Base-by-base conservation (phyloP, 2,113 vertebrate species). In the Nettapus auritus region DNA sequence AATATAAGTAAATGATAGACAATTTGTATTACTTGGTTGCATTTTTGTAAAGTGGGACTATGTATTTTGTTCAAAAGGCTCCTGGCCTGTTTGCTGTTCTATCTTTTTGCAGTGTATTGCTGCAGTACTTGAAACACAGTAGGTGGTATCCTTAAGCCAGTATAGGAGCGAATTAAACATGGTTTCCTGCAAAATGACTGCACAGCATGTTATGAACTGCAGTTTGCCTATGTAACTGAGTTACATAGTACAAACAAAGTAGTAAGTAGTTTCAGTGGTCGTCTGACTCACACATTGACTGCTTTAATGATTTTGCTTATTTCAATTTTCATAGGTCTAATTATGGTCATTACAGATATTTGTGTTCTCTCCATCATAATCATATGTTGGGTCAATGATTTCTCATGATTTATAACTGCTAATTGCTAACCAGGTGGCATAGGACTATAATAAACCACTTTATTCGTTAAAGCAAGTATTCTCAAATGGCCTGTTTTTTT, bases 321-420 rank as follows among this genome's bases (percentile, higher is more conserved):
- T 95, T 93, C 77, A 87, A 74, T 71, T 86, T 94, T 59, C 48
- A 19, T 23, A 73, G 64, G 60, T 55, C 52, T 92, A 75, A 93
- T 94, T 82, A 71, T 28, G n/a, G 46, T 3, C 40, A 80, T 90
- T 92, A 81, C 4, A 12, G 36, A 31, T 48, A 88, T 84, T 53
- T 88, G 55, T 4, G 15, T 91, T 79, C 59, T 82, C 59, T 93
- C 86, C 31, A 63, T 66, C 57, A 48, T 73, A 77, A 67, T 77
- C 75, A n/a, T 44, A 62, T 46, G 18, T 52, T 91, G 36, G 66
- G 57, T 91, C 53, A 71, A 15, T 76, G 74, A 73, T 76, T 92
- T 85, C 57, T 79, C 33, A 18, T 88, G 21, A 67, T 92, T 93
- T 86, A 33, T 38, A 87, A 48, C 26, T 84, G 69, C 62, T 89